Base-by-base conservation (phyloP, 2,113 vertebrate genomes). In the Anguilla rostrata region DNA sequence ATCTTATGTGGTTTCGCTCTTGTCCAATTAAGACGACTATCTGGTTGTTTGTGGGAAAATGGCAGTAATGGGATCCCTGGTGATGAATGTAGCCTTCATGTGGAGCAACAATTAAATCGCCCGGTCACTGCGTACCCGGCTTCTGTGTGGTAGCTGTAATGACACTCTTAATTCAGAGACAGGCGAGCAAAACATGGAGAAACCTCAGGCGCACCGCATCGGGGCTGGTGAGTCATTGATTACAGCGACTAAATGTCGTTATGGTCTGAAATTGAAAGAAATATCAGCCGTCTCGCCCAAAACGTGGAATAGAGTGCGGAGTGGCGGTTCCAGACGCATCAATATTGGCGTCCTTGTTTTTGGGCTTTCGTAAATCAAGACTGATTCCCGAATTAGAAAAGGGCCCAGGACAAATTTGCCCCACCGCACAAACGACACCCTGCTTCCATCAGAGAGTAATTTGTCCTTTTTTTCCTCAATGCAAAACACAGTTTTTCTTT, bases 1-100 rank as follows among this genome's bases (percentile, higher is more conserved):
- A 46, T 87, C 15, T 39, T 60, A 79, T 84, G 89, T 83, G 85
- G 81, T 83, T 75, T 86, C 57, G 78, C 83, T 82, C 80, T 60
- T 87, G 43, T 87, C 83, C 86, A 86, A 90, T 92, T 89, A 88
- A 84, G 80, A 91, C 66, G 43, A 88, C 90, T 90, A 85, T 85
- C 43, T 49, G 85, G 49, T 87, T 83, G 78, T 78, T 83, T 49
- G 80, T 78, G 22, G 66, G 79, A 82, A 80, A 86, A 71, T 84
- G 79, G 53, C 29, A 84, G 88, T 86, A 87, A 87, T 66, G 12
- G 82, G 82, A 87, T 80, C 15, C 63, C 71, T 75, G 79, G 78
- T 84, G 85, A 89, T 40, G 46, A 87, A 88, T 88, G 85, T 79
- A 26, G 71, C 81, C 43, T 85, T 89, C 82, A 29, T 66, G 63